Conservation (phyloP, 2,797 vertebrate species). For the Etheostoma perlongum region DNA sequence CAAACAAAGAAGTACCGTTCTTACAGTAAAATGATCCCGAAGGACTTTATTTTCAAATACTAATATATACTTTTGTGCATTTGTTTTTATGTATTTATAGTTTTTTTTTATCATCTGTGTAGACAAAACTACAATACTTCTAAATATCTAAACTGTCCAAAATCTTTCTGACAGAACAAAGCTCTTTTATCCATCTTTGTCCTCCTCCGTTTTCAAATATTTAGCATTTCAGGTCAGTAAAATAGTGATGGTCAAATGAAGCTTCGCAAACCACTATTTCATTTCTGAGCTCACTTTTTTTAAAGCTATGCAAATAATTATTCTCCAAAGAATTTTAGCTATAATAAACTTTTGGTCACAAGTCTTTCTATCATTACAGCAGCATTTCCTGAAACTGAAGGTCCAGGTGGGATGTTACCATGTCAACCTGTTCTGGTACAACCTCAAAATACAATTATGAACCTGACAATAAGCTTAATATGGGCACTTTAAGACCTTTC, state of each 20-base stretch:
- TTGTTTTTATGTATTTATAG: neutral
- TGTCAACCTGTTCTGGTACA: too few species aligned
- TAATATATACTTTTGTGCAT: neutral
- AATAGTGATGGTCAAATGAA: neutral
- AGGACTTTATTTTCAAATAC: neutral
- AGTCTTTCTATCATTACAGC: neutral
- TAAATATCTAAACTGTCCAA: neutral
- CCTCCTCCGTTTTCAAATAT: neutral
- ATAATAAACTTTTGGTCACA: neutral
- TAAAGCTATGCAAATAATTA: neutral
- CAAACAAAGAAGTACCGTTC: too few species aligned
- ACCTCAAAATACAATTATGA: too few species aligned
- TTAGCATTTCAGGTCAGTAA: neutral
- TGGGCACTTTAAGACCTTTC: neutral
- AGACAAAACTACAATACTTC: neutral
- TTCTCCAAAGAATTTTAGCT: neutral
- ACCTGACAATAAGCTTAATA: too few species aligned
- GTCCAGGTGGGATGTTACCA: too few species aligned
- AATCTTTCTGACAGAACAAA: neutral
- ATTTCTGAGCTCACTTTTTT: too few species aligned
- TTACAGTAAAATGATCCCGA: neutral
- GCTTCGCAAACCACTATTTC: too few species aligned
- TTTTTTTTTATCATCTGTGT: neutral
- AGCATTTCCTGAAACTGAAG: neutral
- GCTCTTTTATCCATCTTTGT: neutral